Base-by-base conservation (phyloP, 2,797 vertebrate genomes). In the Hybognathus amarus region DNA sequence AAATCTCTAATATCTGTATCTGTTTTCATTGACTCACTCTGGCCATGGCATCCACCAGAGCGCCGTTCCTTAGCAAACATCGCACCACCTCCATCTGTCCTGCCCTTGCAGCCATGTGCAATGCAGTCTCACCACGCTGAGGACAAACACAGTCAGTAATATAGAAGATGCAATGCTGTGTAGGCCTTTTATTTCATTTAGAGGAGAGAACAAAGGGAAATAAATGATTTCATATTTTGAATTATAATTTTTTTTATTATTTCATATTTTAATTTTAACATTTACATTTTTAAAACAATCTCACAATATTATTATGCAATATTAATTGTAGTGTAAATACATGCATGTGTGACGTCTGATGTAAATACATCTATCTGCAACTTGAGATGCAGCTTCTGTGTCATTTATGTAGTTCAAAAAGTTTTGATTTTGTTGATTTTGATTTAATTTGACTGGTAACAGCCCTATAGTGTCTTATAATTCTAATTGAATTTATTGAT, bases 1-100 rank as follows among this genome's bases (percentile, higher is more conserved):
- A 68, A 67, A 33, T 24, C 8, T 83, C 11, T 67, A 7, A 56
- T 42, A 40, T 18, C 15, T 64, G 59, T 75, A 24, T 38, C 50
- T 42, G n/a, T 20, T 63, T 56, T 33, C 7, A 61, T 56, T 64
- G 83, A 95, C 96, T 92, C 95, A 99, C 98, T 94, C 97, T 96
- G 88, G 97, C 98, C 93, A 96, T 94, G 83, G 97, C 97, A 87
- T 99, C 98, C 38, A 99, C 98, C 68, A 97, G 92, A 2, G 98
- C 97, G 61, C 98, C 98, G 0, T 99, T 99, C 90, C 97, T 96
- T 86, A 99, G 93, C 87, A 99, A 94, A 90, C 97, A 99, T 64
- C 97, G 96, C 78, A 99, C 98, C 59, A 99, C 98, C 93, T 99
- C 98, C 91, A 98, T 97, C 92, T 99, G 98, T 85, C 97, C 98